Evolutionary conservation across 2,797 vertebrate genomes (phyloP).

Genomic region (Tragopan temminckii): DNA sequence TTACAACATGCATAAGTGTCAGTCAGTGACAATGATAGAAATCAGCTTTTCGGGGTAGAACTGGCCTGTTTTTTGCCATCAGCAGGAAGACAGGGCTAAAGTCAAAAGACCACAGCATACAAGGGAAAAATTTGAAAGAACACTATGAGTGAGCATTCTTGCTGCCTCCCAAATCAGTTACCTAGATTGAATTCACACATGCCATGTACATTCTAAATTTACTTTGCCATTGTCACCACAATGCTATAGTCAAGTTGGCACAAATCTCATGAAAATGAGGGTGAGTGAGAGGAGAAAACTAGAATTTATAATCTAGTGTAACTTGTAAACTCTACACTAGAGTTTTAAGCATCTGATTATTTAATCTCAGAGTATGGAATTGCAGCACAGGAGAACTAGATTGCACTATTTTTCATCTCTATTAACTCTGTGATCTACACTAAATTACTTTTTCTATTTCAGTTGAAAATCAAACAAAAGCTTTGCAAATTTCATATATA

Average conservation of each 20-base stretch:
- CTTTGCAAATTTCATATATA: neutral
- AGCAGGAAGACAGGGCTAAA: rapidly evolving
- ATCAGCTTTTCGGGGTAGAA: neutral
- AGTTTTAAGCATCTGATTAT: neutral
- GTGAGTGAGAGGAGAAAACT: neutral
- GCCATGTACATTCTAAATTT: neutral
- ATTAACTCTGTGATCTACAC: neutral
- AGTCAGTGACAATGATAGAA: neutral
- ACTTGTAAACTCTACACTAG: neutral
- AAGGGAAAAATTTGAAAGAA: neutral
- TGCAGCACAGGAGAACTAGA: neutral
- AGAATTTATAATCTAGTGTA: neutral
- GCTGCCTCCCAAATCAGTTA: neutral
- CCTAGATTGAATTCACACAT: neutral
- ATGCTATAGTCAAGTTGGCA: neutral
- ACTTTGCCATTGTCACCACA: neutral
- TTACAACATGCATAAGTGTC: neutral
- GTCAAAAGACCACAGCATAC: neutral
- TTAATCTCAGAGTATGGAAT: neutral
- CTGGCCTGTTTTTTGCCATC: neutral
- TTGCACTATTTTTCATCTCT: slow-evolving; percentile 20
- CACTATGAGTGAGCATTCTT: rapidly evolving
- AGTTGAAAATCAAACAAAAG: slow-evolving; percentile 3
- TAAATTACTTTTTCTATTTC: neutral
- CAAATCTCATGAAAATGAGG: neutral